Percentiles rank a stretch among this genome's conserved stretches.
These are phyloP conservation scores for Phaedon cochleariae DNA, from an alignment of 2,888 invertebrate species.

Conservation along the genomic window DNA sequence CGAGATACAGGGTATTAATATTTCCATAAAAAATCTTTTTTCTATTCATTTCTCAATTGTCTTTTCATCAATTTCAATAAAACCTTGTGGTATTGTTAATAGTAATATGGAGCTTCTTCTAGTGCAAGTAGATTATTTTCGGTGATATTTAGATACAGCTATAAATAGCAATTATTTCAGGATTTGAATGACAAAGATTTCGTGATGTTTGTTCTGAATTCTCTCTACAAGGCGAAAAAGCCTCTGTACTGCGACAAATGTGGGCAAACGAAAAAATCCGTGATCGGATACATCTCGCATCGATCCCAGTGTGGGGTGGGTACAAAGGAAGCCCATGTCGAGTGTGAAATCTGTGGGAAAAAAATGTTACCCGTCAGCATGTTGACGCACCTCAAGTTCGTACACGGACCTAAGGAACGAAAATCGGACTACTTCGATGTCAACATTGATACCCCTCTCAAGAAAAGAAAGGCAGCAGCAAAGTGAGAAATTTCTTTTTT, in stretches of 20 bases:
- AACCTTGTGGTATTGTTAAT: too few species aligned
- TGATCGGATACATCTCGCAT: conserved; percentile 70
- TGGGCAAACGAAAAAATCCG: conserved; percentile 63
- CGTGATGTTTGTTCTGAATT: conserved; percentile 62
- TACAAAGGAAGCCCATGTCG: conserved; percentile 64
- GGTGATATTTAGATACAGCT: too few species aligned
- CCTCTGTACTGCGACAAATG: conserved; percentile 67
- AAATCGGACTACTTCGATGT: conserved; percentile 21
- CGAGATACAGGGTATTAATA: too few species aligned
- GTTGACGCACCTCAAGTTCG: conserved; percentile 65
- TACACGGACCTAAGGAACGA: conserved; percentile 23
- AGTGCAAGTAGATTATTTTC: too few species aligned
- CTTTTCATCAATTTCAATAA: too few species aligned
- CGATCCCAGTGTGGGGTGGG: conserved; percentile 68
- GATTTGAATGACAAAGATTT: conserved; percentile 64
- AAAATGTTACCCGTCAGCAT: conserved; percentile 67
- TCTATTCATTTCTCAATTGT: too few species aligned
- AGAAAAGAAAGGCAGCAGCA: conserved; percentile 42
- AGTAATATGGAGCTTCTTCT: too few species aligned
- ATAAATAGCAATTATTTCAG: conserved; percentile 53
- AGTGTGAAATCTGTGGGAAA: conserved; percentile 67
- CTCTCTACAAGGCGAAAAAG: conserved; percentile 60
- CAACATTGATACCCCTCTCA: not conserved
- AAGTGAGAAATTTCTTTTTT: conserved; percentile 35
- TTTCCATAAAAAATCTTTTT: too few species aligned